These are phyloP conservation scores for Caenorhabditis sp. DNA, from an alignment of 2,888 invertebrate genomes.

Conservation along the genomic window DNA sequence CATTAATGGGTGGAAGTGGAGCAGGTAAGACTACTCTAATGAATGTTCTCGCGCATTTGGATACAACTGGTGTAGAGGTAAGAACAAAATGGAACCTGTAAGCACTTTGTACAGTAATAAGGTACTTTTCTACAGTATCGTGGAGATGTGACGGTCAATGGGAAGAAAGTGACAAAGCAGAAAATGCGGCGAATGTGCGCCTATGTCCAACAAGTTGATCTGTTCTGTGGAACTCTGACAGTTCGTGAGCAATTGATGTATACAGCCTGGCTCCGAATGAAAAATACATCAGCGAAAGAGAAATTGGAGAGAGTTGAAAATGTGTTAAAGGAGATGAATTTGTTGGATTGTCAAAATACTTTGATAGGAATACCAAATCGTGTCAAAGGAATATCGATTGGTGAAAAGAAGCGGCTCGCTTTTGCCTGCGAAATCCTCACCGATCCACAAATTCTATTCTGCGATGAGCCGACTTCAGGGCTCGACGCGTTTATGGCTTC, in stretches of 20 bases:
- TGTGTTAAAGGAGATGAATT: conserved; percentile 57
- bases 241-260: conserved; percentile 86
- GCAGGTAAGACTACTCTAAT: conserved; percentile 89
- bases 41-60: conserved; percentile 82
- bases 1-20: conserved; percentile 76
- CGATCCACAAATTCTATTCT: conserved; percentile 61
- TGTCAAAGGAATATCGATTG: conserved; percentile 85
- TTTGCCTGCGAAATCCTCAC: conserved; percentile 83
- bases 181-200: conserved; percentile 79
- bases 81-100: background rate
- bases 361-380: conserved; percentile 53
- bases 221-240: conserved; percentile 85
- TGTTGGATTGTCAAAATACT: conserved; percentile 59
- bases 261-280: conserved; percentile 76
- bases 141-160: conserved; percentile 59
- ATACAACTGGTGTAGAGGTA: conserved; percentile 54
- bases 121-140: conserved; percentile 23
- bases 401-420: conserved; percentile 88
- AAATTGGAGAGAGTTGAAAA: conserved; percentile 44
- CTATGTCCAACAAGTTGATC: conserved; percentile 89
- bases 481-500: conserved; percentile 64
- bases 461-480: conserved; percentile 63
- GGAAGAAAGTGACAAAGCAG: conserved; percentile 42
- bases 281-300: conserved; percentile 24
- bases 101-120: background rate